These are phyloP conservation scores for Syrista parreyssii DNA, from an alignment of 2,888 invertebrate species.

Conservation along the genomic window DNA sequence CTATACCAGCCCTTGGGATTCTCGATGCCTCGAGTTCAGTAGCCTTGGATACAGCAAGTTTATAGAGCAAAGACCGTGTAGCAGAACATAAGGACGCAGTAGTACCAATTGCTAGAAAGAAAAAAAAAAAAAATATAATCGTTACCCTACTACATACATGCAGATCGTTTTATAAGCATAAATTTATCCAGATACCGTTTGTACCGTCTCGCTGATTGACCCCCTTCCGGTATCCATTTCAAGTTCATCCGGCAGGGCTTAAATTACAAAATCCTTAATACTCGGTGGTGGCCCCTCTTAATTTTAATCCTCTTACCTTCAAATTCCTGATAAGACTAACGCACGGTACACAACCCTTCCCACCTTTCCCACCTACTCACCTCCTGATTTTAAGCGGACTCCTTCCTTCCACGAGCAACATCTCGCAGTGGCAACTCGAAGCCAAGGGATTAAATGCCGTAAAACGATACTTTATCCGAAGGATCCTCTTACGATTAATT, in stretches of 20 bases:
- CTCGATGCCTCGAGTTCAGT: constrained; percentile 26
- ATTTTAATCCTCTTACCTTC: constrained; percentile 51
- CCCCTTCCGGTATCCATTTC: too few species aligned
- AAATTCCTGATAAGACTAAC: constrained; percentile 35
- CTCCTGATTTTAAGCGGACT: not conserved
- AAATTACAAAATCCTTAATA: constrained; percentile 30
- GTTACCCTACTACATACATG: too few species aligned
- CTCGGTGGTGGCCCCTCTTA: constrained; percentile 36
- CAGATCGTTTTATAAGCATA: too few species aligned
- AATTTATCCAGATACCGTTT: too few species aligned
- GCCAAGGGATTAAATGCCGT: not conserved
- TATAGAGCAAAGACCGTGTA: constrained; percentile 34
- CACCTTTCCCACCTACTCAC: not conserved
- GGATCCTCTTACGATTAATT: not conserved
- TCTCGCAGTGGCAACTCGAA: not conserved
- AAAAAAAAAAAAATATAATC: too few species aligned
- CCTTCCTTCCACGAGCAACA: too few species aligned
- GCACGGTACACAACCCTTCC: not conserved
- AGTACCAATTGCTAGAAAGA: too few species aligned
- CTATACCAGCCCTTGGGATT: not conserved
- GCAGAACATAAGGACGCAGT: too few species aligned
- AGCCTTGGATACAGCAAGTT: not conserved
- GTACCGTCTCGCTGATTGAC: too few species aligned
- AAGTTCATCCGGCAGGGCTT: constrained; percentile 26
- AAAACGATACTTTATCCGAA: not conserved